Percentiles rank a stretch among this genome's conserved stretches.
These are phyloP conservation scores for Glossosoma conforme DNA, from an alignment of 1,140 invertebrate genomes.

Conservation along the genomic window DNA sequence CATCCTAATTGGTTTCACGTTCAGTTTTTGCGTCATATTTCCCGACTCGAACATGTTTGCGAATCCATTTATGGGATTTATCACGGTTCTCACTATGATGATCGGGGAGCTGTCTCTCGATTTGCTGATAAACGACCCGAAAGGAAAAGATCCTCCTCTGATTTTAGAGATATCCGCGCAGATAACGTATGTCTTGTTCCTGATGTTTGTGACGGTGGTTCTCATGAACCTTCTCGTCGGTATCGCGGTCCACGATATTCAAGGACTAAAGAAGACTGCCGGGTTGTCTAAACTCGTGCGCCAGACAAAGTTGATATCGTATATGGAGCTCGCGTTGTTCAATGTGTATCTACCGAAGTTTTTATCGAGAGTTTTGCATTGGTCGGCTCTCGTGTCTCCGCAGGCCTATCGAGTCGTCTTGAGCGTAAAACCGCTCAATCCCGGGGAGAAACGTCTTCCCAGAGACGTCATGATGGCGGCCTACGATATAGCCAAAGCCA, in stretches of 20 bases:
- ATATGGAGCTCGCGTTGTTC: conserved; percentile 66
- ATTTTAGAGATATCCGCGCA: conserved; percentile 65
- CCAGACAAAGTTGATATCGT: conserved; percentile 72
- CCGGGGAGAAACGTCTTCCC: conserved; percentile 71
- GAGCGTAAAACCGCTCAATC: conserved; percentile 74
- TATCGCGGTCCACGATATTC: conserved; percentile 76
- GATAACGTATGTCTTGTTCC: conserved; percentile 66
- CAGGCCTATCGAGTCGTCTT: conserved; percentile 71
- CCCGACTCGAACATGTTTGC: conserved; percentile 73
- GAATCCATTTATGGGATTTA: conserved; percentile 71
- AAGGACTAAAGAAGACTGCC: conserved; percentile 70
- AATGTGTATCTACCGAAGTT: conserved; percentile 67
- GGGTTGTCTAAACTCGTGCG: conserved; percentile 68
- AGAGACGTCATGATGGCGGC: conserved; percentile 69
- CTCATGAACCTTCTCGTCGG: conserved; percentile 77
- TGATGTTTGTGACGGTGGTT: conserved; percentile 74
- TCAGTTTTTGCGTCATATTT: conserved; percentile 82
- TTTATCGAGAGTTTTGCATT: conserved; percentile 65
- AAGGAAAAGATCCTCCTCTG: conserved; percentile 56
- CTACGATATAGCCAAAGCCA: conserved; percentile 67
- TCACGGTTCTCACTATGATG: conserved; percentile 86
- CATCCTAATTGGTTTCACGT: conserved; percentile 77
- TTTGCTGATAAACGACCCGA: conserved; percentile 59
- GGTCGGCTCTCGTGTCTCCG: conserved; percentile 68
- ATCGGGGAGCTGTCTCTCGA: conserved; percentile 77